Evolutionary conservation across 2,797 vertebrate species (phyloP), one percentile per base, ranked within the genome.

Genomic region (Schizothorax lantsangensis): DNA sequence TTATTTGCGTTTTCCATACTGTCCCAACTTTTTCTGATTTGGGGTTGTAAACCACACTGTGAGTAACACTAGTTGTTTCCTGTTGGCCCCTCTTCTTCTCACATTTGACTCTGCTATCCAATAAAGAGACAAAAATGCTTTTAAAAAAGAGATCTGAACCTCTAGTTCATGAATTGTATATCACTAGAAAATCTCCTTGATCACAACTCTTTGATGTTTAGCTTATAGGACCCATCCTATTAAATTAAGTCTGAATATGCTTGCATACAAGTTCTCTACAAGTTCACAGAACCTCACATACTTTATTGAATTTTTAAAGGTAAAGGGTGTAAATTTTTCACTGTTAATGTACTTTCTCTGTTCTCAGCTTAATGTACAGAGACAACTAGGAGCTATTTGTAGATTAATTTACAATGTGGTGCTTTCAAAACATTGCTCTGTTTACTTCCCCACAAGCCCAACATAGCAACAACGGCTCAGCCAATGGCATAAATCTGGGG

Each of bases 121-220:
- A 49, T 33, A 84, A 40, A 68, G 1, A 49, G 45, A 6, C 11
- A 84, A 38, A 83, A 47, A 23, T 15, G 5, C 4, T 12, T 74
- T 62, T 11, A 33, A 77, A 45, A 30, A 11, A 68, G 21, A 45
- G n/a, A 84, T 66, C 43, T 23, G 45, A 81, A 49, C 33, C 19
- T 33, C 45, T 9, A 45, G 21, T 66, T 84, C 62, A 85, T 79
- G 66, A 79, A 85, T 57, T 54, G 66, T 54, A 69, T 33, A 85
- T 71, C 64, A 78, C 47, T 54, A 84, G 17, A 84, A 59, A 17
- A 5, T 75, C 30, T 68, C 73, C 83, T 77, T 84, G 83, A 78
- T 84, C 74, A 54, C 45, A 75, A 30, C 36, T 69, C 74, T 84
- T 85, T 78, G 83, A 85, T 85, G 83, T 66, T 78, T 43, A 54